A percentile compares a stretch with the other conserved stretches of the same genome.
These are phyloP conservation scores for Drepana arcuata DNA, from an alignment of 1,140 invertebrate species.

Conservation along the genomic window DNA sequence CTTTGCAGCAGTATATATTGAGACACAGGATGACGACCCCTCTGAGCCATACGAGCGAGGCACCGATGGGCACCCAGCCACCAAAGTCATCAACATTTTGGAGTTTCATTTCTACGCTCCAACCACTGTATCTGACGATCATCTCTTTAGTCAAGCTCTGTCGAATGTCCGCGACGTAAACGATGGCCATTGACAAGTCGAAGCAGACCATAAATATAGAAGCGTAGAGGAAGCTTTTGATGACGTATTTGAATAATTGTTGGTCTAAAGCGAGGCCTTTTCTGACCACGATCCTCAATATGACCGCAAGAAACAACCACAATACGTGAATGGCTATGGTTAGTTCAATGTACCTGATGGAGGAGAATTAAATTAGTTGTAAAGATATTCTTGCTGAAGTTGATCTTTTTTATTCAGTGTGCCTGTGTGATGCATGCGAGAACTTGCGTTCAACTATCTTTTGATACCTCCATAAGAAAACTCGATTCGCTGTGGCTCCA, in stretches of 20 bases:
- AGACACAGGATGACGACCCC: slow-evolving; percentile 27
- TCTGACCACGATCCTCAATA: slow-evolving; percentile 15
- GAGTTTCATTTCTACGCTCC: slow-evolving; percentile 38
- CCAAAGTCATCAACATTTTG: slow-evolving; percentile 33
- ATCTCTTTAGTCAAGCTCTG: slow-evolving; percentile 51
- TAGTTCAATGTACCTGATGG: slow-evolving; percentile 39
- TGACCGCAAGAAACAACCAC: slow-evolving; percentile 34
- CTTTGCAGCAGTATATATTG: slow-evolving; percentile 39
- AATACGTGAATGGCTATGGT: slow-evolving; percentile 35
- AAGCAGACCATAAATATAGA: slow-evolving; percentile 29
- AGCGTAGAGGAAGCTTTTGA: slow-evolving; percentile 26
- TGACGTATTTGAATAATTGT: slow-evolving; percentile 20
- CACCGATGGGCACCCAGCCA: slow-evolving; percentile 44
- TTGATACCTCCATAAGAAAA: no score
- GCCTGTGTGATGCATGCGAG: no score
- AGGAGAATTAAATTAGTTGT: no score
- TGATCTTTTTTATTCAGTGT: no score
- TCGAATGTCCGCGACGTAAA: slow-evolving; percentile 50
- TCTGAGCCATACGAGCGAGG: slow-evolving; percentile 37
- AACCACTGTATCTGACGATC: slow-evolving; percentile 53
- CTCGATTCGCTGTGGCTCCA: no score
- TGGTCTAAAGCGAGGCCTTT: slow-evolving; percentile 10
- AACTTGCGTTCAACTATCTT: no score
- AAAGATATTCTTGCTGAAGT: no score
- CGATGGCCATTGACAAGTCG: slow-evolving; percentile 49